phyloP scores from a whole-genome alignment of 2,888 invertebrate genomes.

The Protodeltote pygarga region DNA sequence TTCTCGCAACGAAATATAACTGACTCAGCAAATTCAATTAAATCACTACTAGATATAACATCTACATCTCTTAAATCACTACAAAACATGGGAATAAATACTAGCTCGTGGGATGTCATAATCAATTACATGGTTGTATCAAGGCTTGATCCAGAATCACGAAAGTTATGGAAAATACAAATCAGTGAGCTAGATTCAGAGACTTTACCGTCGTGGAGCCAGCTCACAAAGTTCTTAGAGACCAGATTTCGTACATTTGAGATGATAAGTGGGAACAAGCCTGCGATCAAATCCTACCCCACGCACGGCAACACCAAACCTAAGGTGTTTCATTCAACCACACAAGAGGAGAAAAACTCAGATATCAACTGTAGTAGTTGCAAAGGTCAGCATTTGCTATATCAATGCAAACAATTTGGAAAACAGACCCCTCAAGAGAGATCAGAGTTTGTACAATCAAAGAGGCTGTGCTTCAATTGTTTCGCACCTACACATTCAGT shows the following conservation, averaged over 20 bases:
- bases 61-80: too few relatives aligned
- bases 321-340: not conserved
- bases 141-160: not conserved
- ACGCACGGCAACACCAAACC: not conserved
- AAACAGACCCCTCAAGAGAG: conserved; percentile 10
- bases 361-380: not conserved
- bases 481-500: conserved; percentile 15
- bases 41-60: too few relatives aligned
- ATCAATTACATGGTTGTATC: not conserved
- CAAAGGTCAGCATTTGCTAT: conserved; percentile 1
- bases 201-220: not conserved
- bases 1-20: too few relatives aligned
- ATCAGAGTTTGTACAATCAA: conserved; percentile 11
- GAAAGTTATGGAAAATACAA: not conserved
- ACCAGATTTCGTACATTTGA: not conserved
- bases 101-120: not conserved
- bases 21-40: too few relatives aligned
- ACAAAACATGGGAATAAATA: too few relatives aligned
- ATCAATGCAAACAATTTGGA: conserved; percentile 10
- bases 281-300: not conserved
- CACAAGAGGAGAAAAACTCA: not conserved
- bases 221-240: not conserved
- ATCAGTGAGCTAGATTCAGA: not conserved
- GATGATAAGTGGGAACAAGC: conserved; percentile 1
- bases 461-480: conserved; percentile 19